phyloP scores from a whole-genome alignment of 1,140 invertebrate genomes.

The Eurytemora carolleeae region DNA sequence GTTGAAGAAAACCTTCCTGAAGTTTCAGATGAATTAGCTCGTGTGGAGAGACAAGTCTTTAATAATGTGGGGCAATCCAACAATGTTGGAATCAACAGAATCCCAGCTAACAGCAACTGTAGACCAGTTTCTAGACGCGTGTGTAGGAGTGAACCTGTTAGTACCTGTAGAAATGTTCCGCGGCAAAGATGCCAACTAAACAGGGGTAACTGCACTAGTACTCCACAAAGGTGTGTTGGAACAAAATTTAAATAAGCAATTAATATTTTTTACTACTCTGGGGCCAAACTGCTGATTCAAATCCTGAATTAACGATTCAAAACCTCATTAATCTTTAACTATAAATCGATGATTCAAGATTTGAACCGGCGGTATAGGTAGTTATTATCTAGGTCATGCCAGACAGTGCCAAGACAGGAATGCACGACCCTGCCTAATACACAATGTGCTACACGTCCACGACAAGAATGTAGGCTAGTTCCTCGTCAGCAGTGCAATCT shows the following conservation, averaged over 20 bases:
- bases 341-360: no score
- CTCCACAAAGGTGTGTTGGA: neutral
- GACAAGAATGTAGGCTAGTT: constrained; percentile 4
- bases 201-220: neutral
- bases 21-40: no score
- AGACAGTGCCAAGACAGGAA: constrained; percentile 5
- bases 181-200: constrained; percentile 4
- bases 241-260: no score
- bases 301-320: neutral
- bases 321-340: no score
- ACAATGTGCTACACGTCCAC: neutral
- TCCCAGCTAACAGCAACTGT: neutral
- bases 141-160: neutral
- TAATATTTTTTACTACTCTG: no score
- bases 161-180: constrained; percentile 7
- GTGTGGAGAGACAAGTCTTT: no score
- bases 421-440: constrained; percentile 10
- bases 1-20: no score
- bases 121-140: neutral
- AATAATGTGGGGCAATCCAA: no score
- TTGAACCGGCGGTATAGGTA: no score
- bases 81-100: neutral
- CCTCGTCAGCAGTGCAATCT: neutral
- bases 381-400: no score
- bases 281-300: no score